A percentile compares a stretch with the other conserved stretches of the same genome.
These are phyloP conservation scores for Asarcornis scutulata DNA, from an alignment of 2,113 vertebrate species.

Conservation along the genomic window DNA sequence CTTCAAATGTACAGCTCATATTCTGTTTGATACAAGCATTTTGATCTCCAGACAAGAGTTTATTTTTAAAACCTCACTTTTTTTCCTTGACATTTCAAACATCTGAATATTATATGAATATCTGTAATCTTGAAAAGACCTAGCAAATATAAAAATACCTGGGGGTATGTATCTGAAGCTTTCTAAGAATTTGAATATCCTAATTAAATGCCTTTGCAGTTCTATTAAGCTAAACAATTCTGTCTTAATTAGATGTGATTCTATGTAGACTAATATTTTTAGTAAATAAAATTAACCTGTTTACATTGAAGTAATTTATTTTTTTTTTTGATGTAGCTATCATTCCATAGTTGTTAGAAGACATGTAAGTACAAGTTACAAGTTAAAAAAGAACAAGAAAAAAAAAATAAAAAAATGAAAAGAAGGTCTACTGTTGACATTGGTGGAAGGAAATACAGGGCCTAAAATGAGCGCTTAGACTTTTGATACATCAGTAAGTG, in stretches of 20 bases:
- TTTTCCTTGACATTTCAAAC: neutral
- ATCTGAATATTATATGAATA: conserved; percentile 15
- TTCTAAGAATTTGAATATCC: neutral
- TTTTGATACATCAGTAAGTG: neutral
- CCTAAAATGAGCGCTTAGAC: neutral
- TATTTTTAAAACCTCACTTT: neutral
- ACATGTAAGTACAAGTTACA: neutral
- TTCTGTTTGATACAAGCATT: neutral
- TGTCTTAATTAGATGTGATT: neutral
- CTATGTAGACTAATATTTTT: neutral
- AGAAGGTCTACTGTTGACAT: neutral
- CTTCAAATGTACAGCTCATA: neutral
- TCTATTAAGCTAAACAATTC: neutral
- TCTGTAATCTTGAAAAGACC: conserved; percentile 17
- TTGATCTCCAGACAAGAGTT: neutral
- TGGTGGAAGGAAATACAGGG: neutral
- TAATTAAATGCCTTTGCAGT: neutral
- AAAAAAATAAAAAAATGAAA: neutral
- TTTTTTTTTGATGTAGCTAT: neutral
- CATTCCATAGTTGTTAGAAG: neutral
- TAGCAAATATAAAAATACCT: neutral
- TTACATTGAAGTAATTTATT: neutral
- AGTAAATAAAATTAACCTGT: neutral
- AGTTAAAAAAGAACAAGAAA: neutral
- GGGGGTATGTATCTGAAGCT: neutral